phyloP scores from a whole-genome alignment of 2,888 invertebrate genomes.

The Drosophila conformis region DNA sequence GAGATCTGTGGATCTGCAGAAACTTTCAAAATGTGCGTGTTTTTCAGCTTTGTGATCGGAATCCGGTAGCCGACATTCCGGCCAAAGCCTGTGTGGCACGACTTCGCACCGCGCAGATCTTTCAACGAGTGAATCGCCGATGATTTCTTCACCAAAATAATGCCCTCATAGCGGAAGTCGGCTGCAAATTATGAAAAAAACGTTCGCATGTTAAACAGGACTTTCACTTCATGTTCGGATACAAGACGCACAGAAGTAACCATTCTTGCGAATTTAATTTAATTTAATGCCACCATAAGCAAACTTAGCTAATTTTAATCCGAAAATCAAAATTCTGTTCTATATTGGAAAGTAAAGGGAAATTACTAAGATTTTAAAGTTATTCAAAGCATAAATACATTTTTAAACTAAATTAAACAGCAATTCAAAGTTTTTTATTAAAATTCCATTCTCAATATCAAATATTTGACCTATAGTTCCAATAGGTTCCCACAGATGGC shows the following conservation, averaged over 20 bases:
- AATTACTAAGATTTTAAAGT: neutral
- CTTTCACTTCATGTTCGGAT: neutral
- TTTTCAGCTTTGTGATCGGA: slow-evolving; percentile 91
- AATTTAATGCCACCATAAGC: neutral
- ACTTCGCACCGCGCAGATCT: slow-evolving; percentile 90
- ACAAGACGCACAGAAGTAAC: neutral
- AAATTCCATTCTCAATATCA: neutral
- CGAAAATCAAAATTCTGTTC: neutral
- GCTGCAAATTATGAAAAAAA: slow-evolving; percentile 85
- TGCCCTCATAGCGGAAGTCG: slow-evolving; percentile 92
- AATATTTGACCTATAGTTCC: neutral
- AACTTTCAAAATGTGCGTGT: slow-evolving; percentile 86
- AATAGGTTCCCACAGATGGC: neutral
- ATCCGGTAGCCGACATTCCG: slow-evolving; percentile 96
- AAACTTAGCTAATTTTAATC: neutral
- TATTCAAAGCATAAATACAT: neutral
- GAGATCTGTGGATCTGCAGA: slow-evolving; percentile 82
- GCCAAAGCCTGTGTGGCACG: slow-evolving; percentile 95
- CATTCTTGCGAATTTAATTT: neutral
- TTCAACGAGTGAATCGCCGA: slow-evolving; percentile 89
- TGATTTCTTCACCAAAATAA: slow-evolving; percentile 92
- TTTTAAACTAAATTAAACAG: neutral
- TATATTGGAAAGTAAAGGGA: neutral
- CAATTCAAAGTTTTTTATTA: neutral
- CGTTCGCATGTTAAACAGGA: neutral